Conservation (phyloP, 2,888 invertebrate genomes). For the Tineola bisselliella region DNA sequence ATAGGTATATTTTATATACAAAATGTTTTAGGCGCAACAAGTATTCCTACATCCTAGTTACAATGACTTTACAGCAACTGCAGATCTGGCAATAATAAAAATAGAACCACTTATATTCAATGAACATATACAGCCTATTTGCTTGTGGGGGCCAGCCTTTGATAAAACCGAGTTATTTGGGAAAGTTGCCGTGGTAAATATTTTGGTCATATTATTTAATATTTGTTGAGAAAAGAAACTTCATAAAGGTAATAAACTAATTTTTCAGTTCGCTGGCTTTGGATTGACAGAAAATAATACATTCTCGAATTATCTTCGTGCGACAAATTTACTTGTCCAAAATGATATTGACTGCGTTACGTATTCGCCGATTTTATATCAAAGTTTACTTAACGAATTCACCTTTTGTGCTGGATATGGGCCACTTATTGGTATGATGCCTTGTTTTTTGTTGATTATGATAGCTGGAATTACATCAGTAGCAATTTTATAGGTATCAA, state of each 20-base stretch:
- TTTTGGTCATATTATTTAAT: too few species aligned
- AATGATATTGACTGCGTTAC: slow-evolving; percentile 58
- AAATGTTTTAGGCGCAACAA: slow-evolving; percentile 35
- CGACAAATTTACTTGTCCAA: slow-evolving; percentile 58
- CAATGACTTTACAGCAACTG: slow-evolving; percentile 29
- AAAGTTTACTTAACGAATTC: slow-evolving; percentile 64
- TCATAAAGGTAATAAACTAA: neutral
- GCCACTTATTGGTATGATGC: slow-evolving; percentile 48
- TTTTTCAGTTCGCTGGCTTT: slow-evolving; percentile 64
- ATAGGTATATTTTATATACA: neutral
- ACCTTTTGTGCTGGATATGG: slow-evolving; percentile 72
- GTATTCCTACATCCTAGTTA: slow-evolving; percentile 48
- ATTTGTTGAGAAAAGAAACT: too few species aligned
- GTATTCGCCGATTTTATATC: slow-evolving; percentile 55
- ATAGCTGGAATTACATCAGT: too few species aligned
- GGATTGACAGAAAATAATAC: slow-evolving; percentile 68
- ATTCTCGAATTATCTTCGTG: slow-evolving; percentile 53
- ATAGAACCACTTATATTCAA: slow-evolving; percentile 38
- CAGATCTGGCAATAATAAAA: slow-evolving; percentile 52
- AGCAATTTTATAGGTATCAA: slow-evolving; percentile 54
- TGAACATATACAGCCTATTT: slow-evolving; percentile 52
- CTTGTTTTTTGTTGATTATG: too few species aligned
- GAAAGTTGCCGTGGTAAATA: slow-evolving; percentile 40
- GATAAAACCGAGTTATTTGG: slow-evolving; percentile 41
- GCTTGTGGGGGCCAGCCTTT: slow-evolving; percentile 53